Evolutionary conservation across 2,888 invertebrate species (phyloP), one percentile per base, ranked within the genome.

Genomic region (Steinernema scapterisci): DNA sequence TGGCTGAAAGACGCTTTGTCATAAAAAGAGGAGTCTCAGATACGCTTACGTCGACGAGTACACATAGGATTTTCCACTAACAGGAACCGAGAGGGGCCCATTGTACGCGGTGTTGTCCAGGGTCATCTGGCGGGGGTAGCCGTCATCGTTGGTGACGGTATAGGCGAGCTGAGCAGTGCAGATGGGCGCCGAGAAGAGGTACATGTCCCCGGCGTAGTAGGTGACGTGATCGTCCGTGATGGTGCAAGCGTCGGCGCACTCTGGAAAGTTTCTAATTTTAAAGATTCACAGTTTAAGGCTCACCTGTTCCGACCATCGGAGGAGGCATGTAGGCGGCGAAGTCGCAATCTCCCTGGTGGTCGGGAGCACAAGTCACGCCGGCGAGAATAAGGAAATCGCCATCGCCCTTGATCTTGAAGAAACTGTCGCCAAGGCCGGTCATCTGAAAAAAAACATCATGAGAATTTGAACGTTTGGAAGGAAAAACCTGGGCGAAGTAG

Each of bases 321-420:
- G 74, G 54, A 5, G 74, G 74, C 74, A 73, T 73, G 54, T 38
- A 73, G 9, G 74, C 70, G 11, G 74, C 74, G 70, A 38, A 73
- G 45, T 73, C 74, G 54, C 74, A 73, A 0, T 54, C 74, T 1
- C 31, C n/a, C 38, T 25, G 38, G 38, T 38, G 11, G 5, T 45
- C 54, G 6, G 52, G 54, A 9, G 74, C 70, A 25, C 74, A 73
- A 7, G 74, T 73, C 38, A 73, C 45, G 0, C 70, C 70, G 23
- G 74, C 70, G 31, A 51, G 25, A 16, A 73, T 51, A 31, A 73
- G 19, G 45, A 73, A 70, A 9, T 52, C 23, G 21, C 52, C 52
- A n/a, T n/a, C 23, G 2, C 52, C 52, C 1, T 1, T 19, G 52
- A 52, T 52, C 52, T 52, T 52, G 52, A 52, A 52, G 21, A 52